Conservation (phyloP, 1,140 invertebrate genomes). For the Battus philenor region DNA sequence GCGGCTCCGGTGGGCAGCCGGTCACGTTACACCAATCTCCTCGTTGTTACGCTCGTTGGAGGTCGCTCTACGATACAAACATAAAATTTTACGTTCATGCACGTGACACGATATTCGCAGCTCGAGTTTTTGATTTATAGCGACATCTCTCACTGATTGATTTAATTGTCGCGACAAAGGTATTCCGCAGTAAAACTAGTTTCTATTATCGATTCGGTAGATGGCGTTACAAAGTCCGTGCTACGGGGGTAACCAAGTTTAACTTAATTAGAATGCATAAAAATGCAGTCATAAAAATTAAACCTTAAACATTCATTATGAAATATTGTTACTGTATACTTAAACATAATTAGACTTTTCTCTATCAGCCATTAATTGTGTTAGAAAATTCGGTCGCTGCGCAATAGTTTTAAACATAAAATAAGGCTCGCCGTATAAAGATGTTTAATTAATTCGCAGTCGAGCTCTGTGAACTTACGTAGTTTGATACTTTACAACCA, state of each 20-base stretch:
- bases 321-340: no score
- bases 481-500: conserved; percentile 9
- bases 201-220: conserved; percentile 7
- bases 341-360: no score
- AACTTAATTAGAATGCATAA: no score
- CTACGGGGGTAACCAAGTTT: no score
- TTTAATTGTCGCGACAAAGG: conserved; percentile 16
- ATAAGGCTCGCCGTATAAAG: not conserved
- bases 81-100: conserved; percentile 11
- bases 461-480: not conserved
- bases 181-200: conserved; percentile 8
- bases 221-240: conserved; percentile 5
- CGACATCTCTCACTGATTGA: conserved; percentile 16
- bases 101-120: not conserved
- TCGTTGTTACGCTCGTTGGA: conserved; percentile 23
- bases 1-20: conserved; percentile 18
- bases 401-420: no score
- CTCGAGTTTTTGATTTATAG: conserved; percentile 11
- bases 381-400: no score
- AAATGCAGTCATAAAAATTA: no score
- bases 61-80: conserved; percentile 12
- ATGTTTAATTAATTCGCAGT: conserved; percentile 2
- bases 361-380: no score
- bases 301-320: no score
- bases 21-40: conserved; percentile 47